Percentiles rank a stretch among this genome's conserved stretches.
phyloP scores from a whole-genome alignment of 2,888 invertebrate species.

The Drosophila paracracens region DNA sequence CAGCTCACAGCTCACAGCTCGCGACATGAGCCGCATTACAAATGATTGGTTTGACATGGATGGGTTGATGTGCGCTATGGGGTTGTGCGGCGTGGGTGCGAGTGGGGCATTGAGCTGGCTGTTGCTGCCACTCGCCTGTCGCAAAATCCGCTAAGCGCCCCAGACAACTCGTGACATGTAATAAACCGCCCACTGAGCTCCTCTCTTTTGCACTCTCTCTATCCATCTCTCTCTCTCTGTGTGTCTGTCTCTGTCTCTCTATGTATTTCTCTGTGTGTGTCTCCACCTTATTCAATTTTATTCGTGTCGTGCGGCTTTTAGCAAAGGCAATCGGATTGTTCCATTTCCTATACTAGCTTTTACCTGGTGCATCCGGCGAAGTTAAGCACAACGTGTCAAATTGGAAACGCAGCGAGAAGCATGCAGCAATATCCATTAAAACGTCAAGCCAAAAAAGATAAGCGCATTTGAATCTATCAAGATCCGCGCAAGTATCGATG shows the following conservation, averaged over 20 bases:
- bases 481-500: background rate
- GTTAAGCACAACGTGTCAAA: constrained; percentile 6
- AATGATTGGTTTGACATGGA: constrained; percentile 66
- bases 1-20: constrained; percentile 25
- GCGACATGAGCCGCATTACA: constrained; percentile 59
- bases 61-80: background rate
- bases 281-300: constrained; percentile 21
- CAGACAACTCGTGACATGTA: constrained; percentile 62
- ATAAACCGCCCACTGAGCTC: constrained; percentile 38
- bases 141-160: constrained; percentile 64
- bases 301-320: constrained; percentile 10
- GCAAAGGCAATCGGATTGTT: constrained; percentile 7
- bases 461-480: background rate
- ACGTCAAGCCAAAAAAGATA: background rate
- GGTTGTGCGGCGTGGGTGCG: background rate
- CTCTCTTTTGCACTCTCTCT: background rate
- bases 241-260: background rate
- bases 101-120: background rate
- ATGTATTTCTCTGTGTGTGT: background rate
- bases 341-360: constrained; percentile 7
- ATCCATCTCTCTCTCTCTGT: background rate
- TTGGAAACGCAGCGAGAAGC: background rate
- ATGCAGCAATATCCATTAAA: background rate
- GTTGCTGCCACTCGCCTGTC: constrained; percentile 59
- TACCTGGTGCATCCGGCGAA: constrained; percentile 3